Conservation (phyloP, 2,888 invertebrate genomes). For the Lasioglossum oenotherae region DNA sequence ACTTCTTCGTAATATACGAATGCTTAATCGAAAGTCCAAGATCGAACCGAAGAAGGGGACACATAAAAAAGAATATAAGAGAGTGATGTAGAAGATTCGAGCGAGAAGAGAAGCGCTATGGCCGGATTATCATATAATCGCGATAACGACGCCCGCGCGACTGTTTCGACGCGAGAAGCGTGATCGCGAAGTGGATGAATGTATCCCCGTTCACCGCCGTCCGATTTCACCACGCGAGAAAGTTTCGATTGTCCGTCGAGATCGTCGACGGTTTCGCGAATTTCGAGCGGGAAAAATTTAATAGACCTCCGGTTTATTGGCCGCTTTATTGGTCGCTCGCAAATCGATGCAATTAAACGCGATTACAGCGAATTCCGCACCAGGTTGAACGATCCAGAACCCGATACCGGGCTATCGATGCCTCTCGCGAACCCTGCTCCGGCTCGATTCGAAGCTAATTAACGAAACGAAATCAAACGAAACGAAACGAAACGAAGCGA, state of each 20-base stretch:
- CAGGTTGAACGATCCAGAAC: slow-evolving; percentile 32
- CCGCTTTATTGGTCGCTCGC: slow-evolving; percentile 21
- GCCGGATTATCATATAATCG: slow-evolving; percentile 80
- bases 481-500: slow-evolving; percentile 48
- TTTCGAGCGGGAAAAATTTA: slow-evolving; percentile 28
- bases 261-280: slow-evolving; percentile 12
- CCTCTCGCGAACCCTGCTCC: slow-evolving; percentile 50
- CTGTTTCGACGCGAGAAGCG: slow-evolving; percentile 67
- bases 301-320: slow-evolving; percentile 24
- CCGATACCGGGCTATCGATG: slow-evolving; percentile 33
- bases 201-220: slow-evolving; percentile 10
- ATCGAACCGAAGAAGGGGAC: background rate
- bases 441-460: slow-evolving; percentile 74
- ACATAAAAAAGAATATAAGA: background rate
- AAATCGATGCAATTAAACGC: slow-evolving; percentile 44
- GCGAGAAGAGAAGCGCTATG: slow-evolving; percentile 55
- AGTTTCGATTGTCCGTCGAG: background rate
- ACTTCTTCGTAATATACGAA: no score
- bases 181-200: slow-evolving; percentile 34
- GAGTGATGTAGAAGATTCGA: background rate
- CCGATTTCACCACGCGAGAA: slow-evolving; percentile 19
- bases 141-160: slow-evolving; percentile 73
- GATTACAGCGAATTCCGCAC: slow-evolving; percentile 47
- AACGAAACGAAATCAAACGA: slow-evolving; percentile 68
- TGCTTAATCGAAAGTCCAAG: background rate